Conservation (phyloP, 2,888 invertebrate species). For the Seira musarum region DNA sequence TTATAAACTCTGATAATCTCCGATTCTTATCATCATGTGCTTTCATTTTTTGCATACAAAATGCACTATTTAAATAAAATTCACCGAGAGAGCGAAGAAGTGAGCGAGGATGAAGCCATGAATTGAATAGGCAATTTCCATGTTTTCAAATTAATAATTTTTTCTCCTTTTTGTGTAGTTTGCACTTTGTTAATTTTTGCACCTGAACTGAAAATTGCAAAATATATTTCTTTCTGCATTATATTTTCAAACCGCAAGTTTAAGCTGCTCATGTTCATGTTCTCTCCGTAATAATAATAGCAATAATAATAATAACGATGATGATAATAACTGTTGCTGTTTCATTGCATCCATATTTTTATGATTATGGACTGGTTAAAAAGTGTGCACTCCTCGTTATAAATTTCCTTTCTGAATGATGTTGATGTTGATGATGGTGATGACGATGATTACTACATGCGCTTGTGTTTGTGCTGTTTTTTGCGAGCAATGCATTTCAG, state of each 20-base stretch:
- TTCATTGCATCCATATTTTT: conserved; percentile 18
- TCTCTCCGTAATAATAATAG: conserved; percentile 6
- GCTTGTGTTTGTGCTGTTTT: conserved; percentile 3
- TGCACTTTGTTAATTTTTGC: no score
- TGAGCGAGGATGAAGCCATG: no score
- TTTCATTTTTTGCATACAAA: not conserved
- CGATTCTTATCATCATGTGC: not conserved
- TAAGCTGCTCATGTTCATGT: not conserved
- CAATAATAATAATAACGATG: conserved; percentile 9
- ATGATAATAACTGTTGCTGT: conserved; percentile 5
- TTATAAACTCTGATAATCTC: conserved; percentile 5
- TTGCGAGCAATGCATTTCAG: conserved; percentile 18
- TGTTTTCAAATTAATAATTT: no score
- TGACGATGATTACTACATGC: not conserved
- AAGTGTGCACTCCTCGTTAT: conserved; percentile 26
- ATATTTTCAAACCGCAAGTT: no score
- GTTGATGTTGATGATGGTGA: not conserved
- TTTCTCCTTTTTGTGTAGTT: no score
- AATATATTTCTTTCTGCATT: no score
- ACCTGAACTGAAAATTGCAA: no score
- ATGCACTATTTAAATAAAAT: no score
- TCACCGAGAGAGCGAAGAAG: no score
- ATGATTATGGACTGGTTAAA: conserved; percentile 1
- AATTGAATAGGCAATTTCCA: no score
- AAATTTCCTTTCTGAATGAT: conserved; percentile 38